phyloP scores from a whole-genome alignment of 2,888 invertebrate genomes.

The Rhagonycha lutea region DNA sequence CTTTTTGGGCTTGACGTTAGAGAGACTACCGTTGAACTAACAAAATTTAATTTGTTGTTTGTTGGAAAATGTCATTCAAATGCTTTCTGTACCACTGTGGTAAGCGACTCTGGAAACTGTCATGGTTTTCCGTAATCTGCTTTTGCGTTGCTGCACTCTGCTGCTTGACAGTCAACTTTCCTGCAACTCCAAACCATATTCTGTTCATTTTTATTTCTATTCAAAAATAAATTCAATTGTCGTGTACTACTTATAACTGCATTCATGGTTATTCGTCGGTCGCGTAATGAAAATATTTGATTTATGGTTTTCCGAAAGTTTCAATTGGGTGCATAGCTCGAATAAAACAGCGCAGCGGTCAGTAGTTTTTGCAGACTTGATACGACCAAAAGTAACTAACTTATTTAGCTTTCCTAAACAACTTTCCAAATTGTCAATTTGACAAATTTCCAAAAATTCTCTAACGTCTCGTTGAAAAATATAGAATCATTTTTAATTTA shows the following conservation, averaged over 20 bases:
- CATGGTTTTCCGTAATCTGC: constrained; percentile 34
- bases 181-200: constrained; percentile 26
- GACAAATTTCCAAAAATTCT: background rate
- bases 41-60: constrained; percentile 41
- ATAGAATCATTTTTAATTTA: background rate
- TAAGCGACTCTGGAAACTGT: constrained; percentile 35
- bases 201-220: constrained; percentile 12
- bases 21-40: constrained; percentile 34
- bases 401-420: background rate
- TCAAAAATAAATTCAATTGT: constrained; percentile 19
- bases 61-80: constrained; percentile 33
- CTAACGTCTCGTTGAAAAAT: background rate
- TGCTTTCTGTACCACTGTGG: constrained; percentile 25
- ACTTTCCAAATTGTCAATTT: background rate
- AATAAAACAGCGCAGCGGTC: background rate
- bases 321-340: background rate
- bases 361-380: background rate
- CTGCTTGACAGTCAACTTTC: constrained; percentile 28
- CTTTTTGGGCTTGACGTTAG: constrained; percentile 29
- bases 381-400: background rate
- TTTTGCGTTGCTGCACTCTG: constrained; percentile 26
- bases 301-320: background rate
- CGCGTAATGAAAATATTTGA: background rate
- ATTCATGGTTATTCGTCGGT: constrained; percentile 3
- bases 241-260: constrained; percentile 2